Conservation (phyloP, 2,888 invertebrate species). For the Andrena chrysosceles region DNA sequence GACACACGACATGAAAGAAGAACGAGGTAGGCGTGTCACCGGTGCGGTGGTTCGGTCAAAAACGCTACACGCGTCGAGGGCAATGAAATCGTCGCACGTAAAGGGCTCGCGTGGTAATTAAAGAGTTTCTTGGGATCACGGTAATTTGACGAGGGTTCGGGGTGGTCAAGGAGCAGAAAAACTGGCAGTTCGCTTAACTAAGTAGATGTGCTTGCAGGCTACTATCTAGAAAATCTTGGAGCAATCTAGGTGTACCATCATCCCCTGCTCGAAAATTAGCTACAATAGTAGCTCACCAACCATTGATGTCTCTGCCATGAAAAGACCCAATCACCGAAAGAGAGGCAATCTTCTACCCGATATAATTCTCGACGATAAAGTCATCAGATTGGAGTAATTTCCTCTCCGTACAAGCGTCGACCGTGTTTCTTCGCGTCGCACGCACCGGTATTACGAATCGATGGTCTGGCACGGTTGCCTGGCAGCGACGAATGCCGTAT, state of each 20-base stretch:
- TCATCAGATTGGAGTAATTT: not conserved
- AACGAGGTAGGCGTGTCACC: constrained; percentile 60
- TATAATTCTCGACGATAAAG: not conserved
- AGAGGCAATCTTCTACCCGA: not conserved
- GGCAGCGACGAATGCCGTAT: not conserved
- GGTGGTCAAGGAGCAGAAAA: constrained; percentile 1
- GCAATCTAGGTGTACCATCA: no score
- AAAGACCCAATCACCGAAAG: not conserved
- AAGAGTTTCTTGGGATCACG: not conserved
- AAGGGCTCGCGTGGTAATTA: not conserved
- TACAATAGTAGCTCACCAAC: not conserved
- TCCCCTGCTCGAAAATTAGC: no score
- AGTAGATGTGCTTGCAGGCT: not conserved
- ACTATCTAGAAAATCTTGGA: no score
- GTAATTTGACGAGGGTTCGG: constrained; percentile 3
- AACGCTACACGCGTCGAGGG: constrained; percentile 32
- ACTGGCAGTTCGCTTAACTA: not conserved
- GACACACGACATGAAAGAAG: constrained; percentile 47
- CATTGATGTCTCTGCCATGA: not conserved
- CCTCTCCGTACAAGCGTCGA: not conserved
- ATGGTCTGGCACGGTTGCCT: not conserved
- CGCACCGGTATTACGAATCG: not conserved
- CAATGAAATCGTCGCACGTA: constrained; percentile 2
- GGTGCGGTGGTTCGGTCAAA: constrained; percentile 14
- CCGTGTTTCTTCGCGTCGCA: not conserved